Evolutionary conservation across 2,888 invertebrate genomes (phyloP).

Genomic region (Mesochorus sp.): DNA sequence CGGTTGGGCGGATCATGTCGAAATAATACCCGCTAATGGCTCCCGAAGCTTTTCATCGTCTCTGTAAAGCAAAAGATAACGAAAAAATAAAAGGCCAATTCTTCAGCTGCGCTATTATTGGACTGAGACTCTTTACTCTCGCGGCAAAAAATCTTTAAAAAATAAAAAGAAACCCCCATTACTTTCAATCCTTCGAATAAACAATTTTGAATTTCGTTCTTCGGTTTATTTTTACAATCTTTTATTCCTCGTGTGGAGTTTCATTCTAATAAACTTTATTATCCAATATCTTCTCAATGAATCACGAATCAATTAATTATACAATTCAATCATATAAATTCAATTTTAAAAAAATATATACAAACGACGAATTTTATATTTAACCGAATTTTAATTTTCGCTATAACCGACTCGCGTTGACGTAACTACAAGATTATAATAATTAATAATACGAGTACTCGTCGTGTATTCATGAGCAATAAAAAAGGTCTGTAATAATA

Average conservation of each 20-base stretch:
- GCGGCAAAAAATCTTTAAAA: not conserved
- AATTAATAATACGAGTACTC: constrained; percentile 59
- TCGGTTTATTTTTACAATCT: not conserved
- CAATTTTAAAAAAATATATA: not conserved
- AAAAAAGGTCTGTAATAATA: constrained; percentile 3
- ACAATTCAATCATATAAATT: not conserved
- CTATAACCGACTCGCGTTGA: constrained; percentile 74
- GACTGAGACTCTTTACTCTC: not conserved
- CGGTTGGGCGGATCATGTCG: constrained; percentile 70
- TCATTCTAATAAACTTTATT: too few species aligned
- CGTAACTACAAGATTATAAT: constrained; percentile 72
- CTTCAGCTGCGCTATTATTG: not conserved
- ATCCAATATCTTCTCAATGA: too few species aligned
- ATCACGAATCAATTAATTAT: not conserved
- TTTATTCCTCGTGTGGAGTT: too few species aligned
- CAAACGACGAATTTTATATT: constrained; percentile 65
- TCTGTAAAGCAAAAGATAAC: not conserved
- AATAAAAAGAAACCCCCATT: not conserved
- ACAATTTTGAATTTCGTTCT: not conserved
- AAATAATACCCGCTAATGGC: constrained; percentile 77
- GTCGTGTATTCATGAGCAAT: not conserved
- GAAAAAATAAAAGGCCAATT: constrained; percentile 31
- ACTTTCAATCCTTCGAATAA: not conserved
- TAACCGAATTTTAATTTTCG: constrained; percentile 54
- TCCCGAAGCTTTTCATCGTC: constrained; percentile 61